A percentile compares a stretch with the other conserved stretches of the same genome.
Evolutionary conservation across 1,140 invertebrate genomes (phyloP).

Genomic region (Littorina saxatilis): DNA sequence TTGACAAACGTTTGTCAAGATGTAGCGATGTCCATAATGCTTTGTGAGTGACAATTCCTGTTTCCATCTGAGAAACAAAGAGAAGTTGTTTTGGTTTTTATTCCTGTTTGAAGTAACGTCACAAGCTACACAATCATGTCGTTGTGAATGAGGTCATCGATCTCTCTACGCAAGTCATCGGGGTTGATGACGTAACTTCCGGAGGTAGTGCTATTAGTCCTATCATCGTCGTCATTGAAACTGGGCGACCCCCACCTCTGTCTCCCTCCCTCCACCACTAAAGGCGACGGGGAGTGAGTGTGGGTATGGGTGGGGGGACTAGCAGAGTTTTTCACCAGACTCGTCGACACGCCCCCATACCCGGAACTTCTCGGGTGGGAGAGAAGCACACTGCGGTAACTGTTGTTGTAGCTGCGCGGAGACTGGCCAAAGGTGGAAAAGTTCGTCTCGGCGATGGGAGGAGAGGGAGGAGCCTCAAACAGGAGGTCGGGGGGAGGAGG

Average conservation of each 20-base stretch:
- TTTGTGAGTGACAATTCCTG: too few relatives aligned
- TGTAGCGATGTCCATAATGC: too few relatives aligned
- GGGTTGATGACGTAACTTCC: slow-evolving; percentile 70
- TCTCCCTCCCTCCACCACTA: background rate
- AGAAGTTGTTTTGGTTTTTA: too few relatives aligned
- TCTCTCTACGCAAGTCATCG: slow-evolving; percentile 59
- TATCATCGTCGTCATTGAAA: slow-evolving; percentile 60
- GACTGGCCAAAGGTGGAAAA: slow-evolving; percentile 17
- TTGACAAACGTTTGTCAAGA: too few relatives aligned
- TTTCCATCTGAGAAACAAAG: too few relatives aligned
- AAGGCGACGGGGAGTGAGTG: background rate
- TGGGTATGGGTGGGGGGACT: background rate
- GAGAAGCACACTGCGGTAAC: slow-evolving; percentile 15
- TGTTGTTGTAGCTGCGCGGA: background rate
- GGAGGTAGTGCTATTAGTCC: slow-evolving; percentile 60
- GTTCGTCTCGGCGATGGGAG: slow-evolving; percentile 1
- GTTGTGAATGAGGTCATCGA: slow-evolving; percentile 53
- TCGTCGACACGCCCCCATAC: slow-evolving; percentile 26
- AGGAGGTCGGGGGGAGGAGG: slow-evolving; percentile 18
- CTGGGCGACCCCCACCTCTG: slow-evolving; percentile 22
- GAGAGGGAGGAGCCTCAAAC: background rate
- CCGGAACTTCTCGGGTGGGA: slow-evolving; percentile 2
- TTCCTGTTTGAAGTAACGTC: too few relatives aligned
- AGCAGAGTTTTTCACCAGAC: slow-evolving; percentile 20
- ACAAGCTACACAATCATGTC: slow-evolving; percentile 44